Conservation (phyloP, 2,888 invertebrate genomes). For the Standfussiana lucernea region DNA sequence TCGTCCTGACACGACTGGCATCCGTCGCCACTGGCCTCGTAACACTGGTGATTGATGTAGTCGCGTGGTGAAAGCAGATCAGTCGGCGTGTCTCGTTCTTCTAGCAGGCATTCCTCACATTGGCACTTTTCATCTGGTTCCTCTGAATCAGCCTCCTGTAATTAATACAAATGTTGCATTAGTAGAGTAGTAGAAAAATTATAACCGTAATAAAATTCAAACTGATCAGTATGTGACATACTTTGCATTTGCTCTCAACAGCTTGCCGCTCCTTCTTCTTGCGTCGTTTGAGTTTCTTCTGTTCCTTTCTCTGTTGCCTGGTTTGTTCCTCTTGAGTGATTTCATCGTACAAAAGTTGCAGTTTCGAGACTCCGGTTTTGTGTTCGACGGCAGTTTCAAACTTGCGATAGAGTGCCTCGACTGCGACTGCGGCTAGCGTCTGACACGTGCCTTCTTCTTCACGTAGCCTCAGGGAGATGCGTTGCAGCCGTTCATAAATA, state of each 20-base stretch:
- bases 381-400: conserved; percentile 97
- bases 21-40: conserved; percentile 79
- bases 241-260: conserved; percentile 87
- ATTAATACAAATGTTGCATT: conserved; percentile 43
- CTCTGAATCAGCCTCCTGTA: conserved; percentile 87
- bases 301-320: conserved; percentile 96
- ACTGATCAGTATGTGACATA: conserved; percentile 49
- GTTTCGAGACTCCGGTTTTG: conserved; percentile 96
- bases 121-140: conserved; percentile 89
- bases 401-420: conserved; percentile 96
- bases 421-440: conserved; percentile 96
- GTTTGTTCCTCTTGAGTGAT: conserved; percentile 96
- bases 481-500: conserved; percentile 96
- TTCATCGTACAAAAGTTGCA: conserved; percentile 97
- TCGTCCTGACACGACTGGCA: conserved; percentile 89
- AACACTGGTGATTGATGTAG: conserved; percentile 78
- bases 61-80: conserved; percentile 83
- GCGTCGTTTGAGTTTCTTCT: conserved; percentile 94
- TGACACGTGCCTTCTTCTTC: conserved; percentile 99
- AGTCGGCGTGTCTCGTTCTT: conserved; percentile 86
- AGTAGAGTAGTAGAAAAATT: conserved; percentile 3
- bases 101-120: conserved; percentile 87
- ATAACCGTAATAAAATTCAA: not conserved
- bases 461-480: conserved; percentile 95
- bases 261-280: conserved; percentile 93